A percentile compares a stretch with the other conserved stretches of the same genome.
Evolutionary conservation across 2,113 vertebrate species (phyloP).

Genomic region (Hypanus sabinus): DNA sequence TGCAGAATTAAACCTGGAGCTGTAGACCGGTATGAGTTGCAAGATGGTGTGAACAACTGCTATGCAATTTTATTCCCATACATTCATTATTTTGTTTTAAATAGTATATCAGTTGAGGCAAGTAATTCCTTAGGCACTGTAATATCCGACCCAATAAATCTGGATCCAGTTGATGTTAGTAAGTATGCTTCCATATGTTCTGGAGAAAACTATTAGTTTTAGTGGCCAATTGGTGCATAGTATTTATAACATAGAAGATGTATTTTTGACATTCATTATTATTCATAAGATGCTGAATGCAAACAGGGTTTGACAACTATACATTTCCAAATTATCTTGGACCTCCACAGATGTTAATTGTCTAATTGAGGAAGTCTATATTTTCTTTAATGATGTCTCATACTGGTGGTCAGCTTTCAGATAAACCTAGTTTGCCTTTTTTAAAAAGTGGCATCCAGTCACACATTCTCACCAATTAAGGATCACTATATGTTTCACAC

Average conservation of each 20-base stretch:
- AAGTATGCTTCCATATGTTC: constrained; percentile 44
- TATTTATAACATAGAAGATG: neutral
- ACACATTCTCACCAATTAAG: too few species aligned
- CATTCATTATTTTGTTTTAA: constrained; percentile 49
- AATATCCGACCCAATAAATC: constrained; percentile 57
- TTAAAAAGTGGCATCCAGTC: too few species aligned
- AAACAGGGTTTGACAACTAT: neutral
- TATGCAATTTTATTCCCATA: constrained; percentile 41
- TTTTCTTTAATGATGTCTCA: neutral
- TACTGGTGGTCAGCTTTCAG: too few species aligned
- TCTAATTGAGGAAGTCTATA: neutral
- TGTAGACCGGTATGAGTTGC: neutral
- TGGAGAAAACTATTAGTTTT: neutral
- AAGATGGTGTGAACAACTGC: constrained; percentile 44
- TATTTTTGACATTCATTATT: too few species aligned
- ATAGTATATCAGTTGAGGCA: constrained; percentile 71
- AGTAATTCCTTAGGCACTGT: constrained; percentile 63
- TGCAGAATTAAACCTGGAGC: neutral
- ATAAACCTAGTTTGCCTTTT: too few species aligned
- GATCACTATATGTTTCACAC: too few species aligned
- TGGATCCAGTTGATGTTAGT: constrained; percentile 62
- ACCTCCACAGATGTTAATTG: neutral
- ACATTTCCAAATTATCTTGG: neutral
- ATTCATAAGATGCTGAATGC: neutral
- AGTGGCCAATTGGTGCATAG: neutral